phyloP scores from a whole-genome alignment of 30 jellyfish, hydroid and myxozoan species.

The Pseudorhiza aurosa region DNA sequence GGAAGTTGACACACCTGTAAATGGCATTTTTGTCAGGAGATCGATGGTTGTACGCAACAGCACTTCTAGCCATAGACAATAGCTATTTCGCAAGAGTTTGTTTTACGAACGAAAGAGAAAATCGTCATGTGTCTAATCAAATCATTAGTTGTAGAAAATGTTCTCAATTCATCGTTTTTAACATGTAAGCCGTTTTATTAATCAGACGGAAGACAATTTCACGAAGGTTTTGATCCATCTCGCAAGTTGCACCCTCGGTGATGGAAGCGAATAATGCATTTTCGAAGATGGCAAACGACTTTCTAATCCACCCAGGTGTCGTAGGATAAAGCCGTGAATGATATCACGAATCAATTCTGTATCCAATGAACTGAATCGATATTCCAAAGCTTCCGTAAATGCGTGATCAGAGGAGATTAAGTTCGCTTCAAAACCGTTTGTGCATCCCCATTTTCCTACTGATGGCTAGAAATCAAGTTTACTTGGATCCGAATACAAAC shows the following conservation, averaged over 20 bases:
- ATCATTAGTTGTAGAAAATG: too few species aligned
- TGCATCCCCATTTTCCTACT: neutral
- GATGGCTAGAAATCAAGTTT: neutral
- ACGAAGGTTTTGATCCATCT: too few species aligned
- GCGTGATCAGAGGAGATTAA: neutral
- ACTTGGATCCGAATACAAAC: neutral
- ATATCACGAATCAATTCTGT: neutral
- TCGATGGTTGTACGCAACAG: too few species aligned
- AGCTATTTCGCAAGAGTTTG: too few species aligned
- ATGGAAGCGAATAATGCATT: neutral
- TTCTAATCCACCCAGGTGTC: constrained; percentile 1
- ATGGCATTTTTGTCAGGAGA: too few species aligned
- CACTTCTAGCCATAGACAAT: too few species aligned
- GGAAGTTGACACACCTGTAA: too few species aligned
- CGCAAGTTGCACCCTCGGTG: neutral
- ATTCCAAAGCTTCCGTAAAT: neutral
- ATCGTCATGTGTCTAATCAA: too few species aligned
- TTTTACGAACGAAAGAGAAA: too few species aligned
- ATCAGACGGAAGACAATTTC: too few species aligned
- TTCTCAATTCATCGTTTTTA: too few species aligned
- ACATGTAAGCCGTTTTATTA: too few species aligned
- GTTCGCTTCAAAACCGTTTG: neutral
- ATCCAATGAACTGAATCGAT: neutral
- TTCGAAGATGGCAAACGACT: neutral
- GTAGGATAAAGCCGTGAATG: neutral